Percentiles rank a stretch among this genome's conserved stretches.
phyloP scores from a whole-genome alignment of 2,888 invertebrate species.

The Tetheella fluctuosa region DNA sequence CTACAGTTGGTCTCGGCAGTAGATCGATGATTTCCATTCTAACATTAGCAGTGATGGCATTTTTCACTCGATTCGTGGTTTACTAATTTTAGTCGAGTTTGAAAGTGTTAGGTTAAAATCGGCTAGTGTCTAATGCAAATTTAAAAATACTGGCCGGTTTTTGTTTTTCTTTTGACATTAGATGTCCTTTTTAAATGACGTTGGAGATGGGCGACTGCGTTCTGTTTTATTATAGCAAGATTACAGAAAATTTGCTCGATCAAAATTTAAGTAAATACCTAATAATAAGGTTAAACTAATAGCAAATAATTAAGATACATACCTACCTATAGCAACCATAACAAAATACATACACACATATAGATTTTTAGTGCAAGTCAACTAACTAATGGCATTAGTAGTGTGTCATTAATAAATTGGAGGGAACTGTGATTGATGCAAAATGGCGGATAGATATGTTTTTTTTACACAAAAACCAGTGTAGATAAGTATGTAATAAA shows the following conservation, averaged over 20 bases:
- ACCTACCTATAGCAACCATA: too few species aligned
- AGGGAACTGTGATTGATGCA: not conserved
- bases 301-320: too few species aligned
- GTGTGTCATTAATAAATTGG: constrained; percentile 9
- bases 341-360: too few species aligned
- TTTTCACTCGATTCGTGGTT: constrained; percentile 50
- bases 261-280: too few species aligned
- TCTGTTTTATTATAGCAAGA: too few species aligned
- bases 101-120: not conserved
- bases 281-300: too few species aligned
- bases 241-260: too few species aligned
- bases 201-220: too few species aligned
- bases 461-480: not conserved
- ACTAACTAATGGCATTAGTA: not conserved
- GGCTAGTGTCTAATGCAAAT: not conserved
- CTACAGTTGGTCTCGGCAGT: constrained; percentile 39
- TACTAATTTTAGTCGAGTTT: constrained; percentile 34
- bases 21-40: constrained; percentile 54
- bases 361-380: not conserved
- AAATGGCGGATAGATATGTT: not conserved
- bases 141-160: not conserved
- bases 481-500: not conserved
- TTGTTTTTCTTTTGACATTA: too few species aligned
- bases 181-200: too few species aligned
- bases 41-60: constrained; percentile 48